Percentiles rank a stretch among this genome's conserved stretches.
phyloP scores from a whole-genome alignment of 2,797 vertebrate genomes.

The Threskiornis aethiopicus region DNA sequence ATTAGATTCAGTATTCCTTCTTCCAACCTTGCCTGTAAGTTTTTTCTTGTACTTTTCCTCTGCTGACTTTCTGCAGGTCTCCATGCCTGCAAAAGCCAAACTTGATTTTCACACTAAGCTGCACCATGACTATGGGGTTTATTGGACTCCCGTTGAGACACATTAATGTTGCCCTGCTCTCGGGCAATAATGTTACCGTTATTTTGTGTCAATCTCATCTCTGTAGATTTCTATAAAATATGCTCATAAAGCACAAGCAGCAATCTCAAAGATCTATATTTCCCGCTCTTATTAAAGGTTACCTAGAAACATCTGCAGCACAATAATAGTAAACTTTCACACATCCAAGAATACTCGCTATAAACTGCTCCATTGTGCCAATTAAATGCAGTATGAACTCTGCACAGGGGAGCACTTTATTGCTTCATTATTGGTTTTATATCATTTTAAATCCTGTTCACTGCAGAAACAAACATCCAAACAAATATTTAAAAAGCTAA shows the following conservation, averaged over 20 bases:
- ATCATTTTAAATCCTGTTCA: constrained; percentile 62
- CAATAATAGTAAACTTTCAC: constrained; percentile 4
- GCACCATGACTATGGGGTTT: not conserved
- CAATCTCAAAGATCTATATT: not conserved
- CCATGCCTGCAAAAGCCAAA: not conserved
- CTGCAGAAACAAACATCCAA: constrained; percentile 56
- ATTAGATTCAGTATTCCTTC: not conserved
- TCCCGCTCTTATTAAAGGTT: constrained; percentile 26
- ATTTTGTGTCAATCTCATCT: not conserved
- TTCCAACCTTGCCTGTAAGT: not conserved
- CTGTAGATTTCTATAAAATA: not conserved
- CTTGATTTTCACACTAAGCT: not conserved
- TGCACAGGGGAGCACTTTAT: constrained; percentile 48
- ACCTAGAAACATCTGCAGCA: constrained; percentile 43
- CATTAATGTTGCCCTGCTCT: not conserved
- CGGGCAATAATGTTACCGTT: not conserved
- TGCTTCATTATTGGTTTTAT: constrained; percentile 59
- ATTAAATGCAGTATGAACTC: constrained; percentile 55
- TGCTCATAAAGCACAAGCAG: not conserved
- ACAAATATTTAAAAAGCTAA: constrained; percentile 59
- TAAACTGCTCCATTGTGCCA: constrained; percentile 49
- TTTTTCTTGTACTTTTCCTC: not conserved
- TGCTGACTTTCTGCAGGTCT: not conserved
- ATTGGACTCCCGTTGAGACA: not conserved
- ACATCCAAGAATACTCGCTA: constrained; percentile 3